Evolutionary conservation across 92 coral and sea anemone genomes (phyloP).

Genomic region (Metridium senile): DNA sequence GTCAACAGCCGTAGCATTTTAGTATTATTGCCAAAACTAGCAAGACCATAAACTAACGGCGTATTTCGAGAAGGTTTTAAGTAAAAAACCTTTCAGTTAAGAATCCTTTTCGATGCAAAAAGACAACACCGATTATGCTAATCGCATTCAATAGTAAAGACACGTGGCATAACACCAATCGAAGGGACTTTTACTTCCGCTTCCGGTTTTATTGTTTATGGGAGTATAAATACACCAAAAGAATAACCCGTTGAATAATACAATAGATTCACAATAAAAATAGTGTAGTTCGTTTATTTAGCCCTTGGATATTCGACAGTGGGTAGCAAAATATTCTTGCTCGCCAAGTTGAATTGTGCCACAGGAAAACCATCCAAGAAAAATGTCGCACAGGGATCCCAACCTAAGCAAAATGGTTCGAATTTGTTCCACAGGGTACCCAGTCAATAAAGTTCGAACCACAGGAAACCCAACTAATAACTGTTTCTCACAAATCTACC

Average conservation of each 20-base stretch:
- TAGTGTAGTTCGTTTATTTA: background rate
- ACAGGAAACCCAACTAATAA: too few species aligned
- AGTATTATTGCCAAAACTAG: background rate
- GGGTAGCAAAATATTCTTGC: too few species aligned
- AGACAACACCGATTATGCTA: slow-evolving; percentile 20
- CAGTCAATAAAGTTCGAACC: too few species aligned
- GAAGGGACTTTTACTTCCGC: slow-evolving; percentile 26
- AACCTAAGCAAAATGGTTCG: too few species aligned
- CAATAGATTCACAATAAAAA: background rate
- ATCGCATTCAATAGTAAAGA: slow-evolving; percentile 18
- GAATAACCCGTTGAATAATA: background rate
- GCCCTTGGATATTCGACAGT: too few species aligned
- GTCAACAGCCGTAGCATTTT: slow-evolving; percentile 20
- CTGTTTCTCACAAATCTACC: too few species aligned
- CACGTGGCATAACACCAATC: slow-evolving; percentile 38
- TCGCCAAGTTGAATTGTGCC: too few species aligned
- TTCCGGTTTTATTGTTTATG: slow-evolving; percentile 4
- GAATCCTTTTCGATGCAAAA: background rate
- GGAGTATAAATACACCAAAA: background rate
- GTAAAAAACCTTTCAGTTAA: background rate
- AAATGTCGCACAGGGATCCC: too few species aligned
- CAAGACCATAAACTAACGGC: background rate
- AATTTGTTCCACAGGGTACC: too few species aligned
- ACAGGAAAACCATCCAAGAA: too few species aligned
- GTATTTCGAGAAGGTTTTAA: background rate